Evolutionary conservation across 1,140 invertebrate species (phyloP).

Genomic region (Portunus trituberculatus): DNA sequence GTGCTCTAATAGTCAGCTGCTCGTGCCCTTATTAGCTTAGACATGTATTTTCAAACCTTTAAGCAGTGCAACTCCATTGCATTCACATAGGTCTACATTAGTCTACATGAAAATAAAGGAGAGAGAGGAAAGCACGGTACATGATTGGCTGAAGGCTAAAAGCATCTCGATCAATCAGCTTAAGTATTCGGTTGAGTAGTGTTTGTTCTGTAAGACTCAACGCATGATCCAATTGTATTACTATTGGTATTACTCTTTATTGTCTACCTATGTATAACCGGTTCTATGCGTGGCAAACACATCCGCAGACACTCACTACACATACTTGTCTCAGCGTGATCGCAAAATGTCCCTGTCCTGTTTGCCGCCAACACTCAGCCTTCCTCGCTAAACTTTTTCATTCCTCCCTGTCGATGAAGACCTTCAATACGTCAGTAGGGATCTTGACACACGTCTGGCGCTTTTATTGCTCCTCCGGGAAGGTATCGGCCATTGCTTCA

Average conservation of each 20-base stretch:
- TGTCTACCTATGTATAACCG: neutral
- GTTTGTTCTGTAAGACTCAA: neutral
- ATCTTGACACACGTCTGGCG: neutral
- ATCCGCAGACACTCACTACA: neutral
- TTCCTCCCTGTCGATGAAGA: neutral
- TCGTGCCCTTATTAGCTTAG: too few species aligned
- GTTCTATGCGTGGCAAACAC: neutral
- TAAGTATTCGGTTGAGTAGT: neutral
- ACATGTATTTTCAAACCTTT: too few species aligned
- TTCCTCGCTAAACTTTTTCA: neutral
- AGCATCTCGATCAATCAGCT: neutral
- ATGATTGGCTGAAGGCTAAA: too few species aligned
- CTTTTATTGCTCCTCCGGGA: neutral
- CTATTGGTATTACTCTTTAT: neutral
- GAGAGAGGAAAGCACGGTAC: too few species aligned
- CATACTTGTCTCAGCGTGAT: neutral
- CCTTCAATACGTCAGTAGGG: neutral
- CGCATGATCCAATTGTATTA: neutral
- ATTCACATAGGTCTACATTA: too few species aligned
- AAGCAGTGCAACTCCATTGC: too few species aligned
- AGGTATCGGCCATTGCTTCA: too few species aligned
- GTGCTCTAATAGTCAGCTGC: too few species aligned
- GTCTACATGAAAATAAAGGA: too few species aligned
- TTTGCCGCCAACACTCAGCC: neutral
- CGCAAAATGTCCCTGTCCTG: neutral